Percentiles rank a stretch among this genome's conserved stretches.
These are phyloP conservation scores for Peribatodes rhomboidaria DNA, from an alignment of 2,888 invertebrate genomes.

Conservation along the genomic window DNA sequence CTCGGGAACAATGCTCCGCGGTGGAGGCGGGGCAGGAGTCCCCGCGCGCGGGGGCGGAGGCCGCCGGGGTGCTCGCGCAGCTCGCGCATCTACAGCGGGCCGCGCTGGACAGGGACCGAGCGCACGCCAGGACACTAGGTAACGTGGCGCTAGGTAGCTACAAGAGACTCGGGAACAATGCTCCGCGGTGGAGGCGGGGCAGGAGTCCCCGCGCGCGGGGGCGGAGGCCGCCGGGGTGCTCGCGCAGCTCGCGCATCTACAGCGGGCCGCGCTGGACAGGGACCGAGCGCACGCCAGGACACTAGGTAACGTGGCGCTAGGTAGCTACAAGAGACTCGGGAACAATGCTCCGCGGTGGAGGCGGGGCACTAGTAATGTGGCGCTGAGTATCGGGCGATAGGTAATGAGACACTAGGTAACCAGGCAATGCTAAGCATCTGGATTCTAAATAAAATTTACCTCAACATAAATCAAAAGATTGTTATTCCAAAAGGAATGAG, in stretches of 20 bases:
- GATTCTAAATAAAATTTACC: no score
- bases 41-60: conserved; percentile 19
- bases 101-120: conserved; percentile 64
- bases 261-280: conserved; percentile 64
- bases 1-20: conserved; percentile 57
- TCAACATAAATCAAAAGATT: no score
- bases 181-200: conserved; percentile 36
- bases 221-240: conserved; percentile 52
- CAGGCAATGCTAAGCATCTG: no score
- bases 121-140: neutral
- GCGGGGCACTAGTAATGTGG: conserved; percentile 13
- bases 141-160: no score
- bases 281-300: conserved; percentile 48
- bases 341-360: conserved; percentile 48
- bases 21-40: conserved; percentile 16
- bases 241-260: conserved; percentile 70
- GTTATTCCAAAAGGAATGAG: no score
- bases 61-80: conserved; percentile 61
- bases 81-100: conserved; percentile 69
- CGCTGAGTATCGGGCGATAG: no score
- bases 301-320: no score
- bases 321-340: conserved; percentile 55
- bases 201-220: conserved; percentile 15
- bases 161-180: conserved; percentile 60
- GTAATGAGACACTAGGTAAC: no score